Evolutionary conservation across 2,797 vertebrate genomes (phyloP).

Genomic region (Crax fasciolata): DNA sequence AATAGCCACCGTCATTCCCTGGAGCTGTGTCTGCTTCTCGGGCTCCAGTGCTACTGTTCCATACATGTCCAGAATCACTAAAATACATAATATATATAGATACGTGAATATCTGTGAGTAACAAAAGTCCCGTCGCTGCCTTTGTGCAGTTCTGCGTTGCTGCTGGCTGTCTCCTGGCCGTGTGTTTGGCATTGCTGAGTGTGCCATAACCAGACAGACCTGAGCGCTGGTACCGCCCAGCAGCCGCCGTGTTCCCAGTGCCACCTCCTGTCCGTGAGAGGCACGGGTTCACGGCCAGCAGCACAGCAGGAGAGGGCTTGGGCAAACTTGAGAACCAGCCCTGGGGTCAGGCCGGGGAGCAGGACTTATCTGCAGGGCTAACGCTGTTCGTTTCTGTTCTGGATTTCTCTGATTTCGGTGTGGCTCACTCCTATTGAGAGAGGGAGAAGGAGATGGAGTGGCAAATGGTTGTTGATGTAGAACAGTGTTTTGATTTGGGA

Average conservation of each 20-base stretch:
- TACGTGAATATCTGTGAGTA: background rate
- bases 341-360: background rate
- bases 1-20: background rate
- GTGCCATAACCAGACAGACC: background rate
- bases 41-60: background rate
- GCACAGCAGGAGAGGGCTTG: background rate
- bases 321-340: too few relatives aligned
- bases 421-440: background rate
- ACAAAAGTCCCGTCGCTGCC: background rate
- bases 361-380: background rate
- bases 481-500: background rate
- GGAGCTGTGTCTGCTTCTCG: background rate
- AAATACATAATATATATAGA: rapidly evolving
- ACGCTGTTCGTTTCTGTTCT: background rate
- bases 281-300: background rate
- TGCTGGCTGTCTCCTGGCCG: background rate
- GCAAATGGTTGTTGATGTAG: background rate
- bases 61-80: background rate
- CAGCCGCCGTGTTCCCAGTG: background rate
- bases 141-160: background rate
- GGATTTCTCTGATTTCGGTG: background rate
- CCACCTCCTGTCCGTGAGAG: rapidly evolving
- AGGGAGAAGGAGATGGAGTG: background rate
- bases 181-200: background rate
- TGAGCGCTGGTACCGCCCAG: background rate